These are phyloP conservation scores for Capitella teleta DNA, from an alignment of 1,140 invertebrate species.

Conservation along the genomic window DNA sequence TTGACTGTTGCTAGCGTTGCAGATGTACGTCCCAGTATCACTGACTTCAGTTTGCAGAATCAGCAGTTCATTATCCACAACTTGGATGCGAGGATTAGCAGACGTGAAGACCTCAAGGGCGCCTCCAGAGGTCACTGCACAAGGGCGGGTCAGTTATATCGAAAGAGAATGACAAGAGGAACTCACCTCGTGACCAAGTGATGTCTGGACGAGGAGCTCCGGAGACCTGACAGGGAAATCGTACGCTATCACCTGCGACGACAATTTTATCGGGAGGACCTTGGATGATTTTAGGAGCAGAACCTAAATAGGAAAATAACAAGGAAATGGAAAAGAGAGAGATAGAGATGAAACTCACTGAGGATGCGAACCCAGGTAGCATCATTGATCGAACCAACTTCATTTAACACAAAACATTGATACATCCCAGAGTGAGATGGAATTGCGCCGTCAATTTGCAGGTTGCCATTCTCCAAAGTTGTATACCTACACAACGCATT, in stretches of 20 bases:
- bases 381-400: constrained; percentile 72
- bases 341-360: constrained; percentile 61
- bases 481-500: constrained; percentile 6
- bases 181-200: constrained; percentile 59
- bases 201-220: constrained; percentile 80
- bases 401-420: constrained; percentile 71
- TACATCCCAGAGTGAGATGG: constrained; percentile 86
- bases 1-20: constrained; percentile 74
- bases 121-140: neutral
- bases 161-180: too few relatives aligned
- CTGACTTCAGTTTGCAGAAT: constrained; percentile 61
- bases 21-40: constrained; percentile 81
- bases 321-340: neutral
- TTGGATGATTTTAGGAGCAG: constrained; percentile 20
- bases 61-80: constrained; percentile 73
- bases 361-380: constrained; percentile 89
- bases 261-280: constrained; percentile 76
- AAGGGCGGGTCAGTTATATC: too few relatives aligned
- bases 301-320: constrained; percentile 15
- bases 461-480: constrained; percentile 18
- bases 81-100: constrained; percentile 51
- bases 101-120: neutral
- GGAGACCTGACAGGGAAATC: constrained; percentile 68
- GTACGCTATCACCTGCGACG: constrained; percentile 81
- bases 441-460: constrained; percentile 61